Percentiles rank a stretch among this genome's conserved stretches.
These are phyloP conservation scores for Anagyrus pseudococci DNA, from an alignment of 2,888 invertebrate species.

Conservation along the genomic window DNA sequence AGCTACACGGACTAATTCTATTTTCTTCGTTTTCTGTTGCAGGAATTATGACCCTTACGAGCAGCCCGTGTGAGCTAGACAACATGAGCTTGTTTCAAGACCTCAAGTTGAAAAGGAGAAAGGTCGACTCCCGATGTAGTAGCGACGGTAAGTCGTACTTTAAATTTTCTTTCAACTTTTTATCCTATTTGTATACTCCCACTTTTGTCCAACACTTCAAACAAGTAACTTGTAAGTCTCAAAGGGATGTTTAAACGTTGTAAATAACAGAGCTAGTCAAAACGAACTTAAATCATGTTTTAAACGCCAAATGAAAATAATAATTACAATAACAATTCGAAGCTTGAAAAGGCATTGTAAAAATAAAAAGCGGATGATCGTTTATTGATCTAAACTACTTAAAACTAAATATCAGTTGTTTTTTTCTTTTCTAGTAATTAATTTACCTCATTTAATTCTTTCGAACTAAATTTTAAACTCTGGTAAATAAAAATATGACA, in stretches of 20 bases:
- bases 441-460: too few species aligned
- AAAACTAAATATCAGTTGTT: conserved; percentile 1
- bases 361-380: conserved; percentile 1
- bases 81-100: conserved; percentile 99
- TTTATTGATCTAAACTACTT: conserved; percentile 14
- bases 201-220: too few species aligned
- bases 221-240: too few species aligned
- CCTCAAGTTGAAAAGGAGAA: conserved; percentile 96
- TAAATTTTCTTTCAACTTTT: neutral
- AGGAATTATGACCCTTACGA: conserved; percentile 98
- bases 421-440: neutral
- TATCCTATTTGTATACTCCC: conserved; percentile 27
- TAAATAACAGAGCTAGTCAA: too few species aligned
- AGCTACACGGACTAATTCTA: neutral
- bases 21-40: conserved; percentile 54
- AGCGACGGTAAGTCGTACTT: conserved; percentile 79
- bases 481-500: too few species aligned
- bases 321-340: too few species aligned
- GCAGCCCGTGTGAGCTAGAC: conserved; percentile 96
- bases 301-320: too few species aligned
- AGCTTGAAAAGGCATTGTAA: too few species aligned
- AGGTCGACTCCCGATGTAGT: conserved; percentile 96
- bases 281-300: too few species aligned
- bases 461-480: too few species aligned
- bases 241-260: too few species aligned